These are phyloP conservation scores for Pseudomyrmex pallidus DNA, from an alignment of 1,140 invertebrate genomes.

Conservation along the genomic window DNA sequence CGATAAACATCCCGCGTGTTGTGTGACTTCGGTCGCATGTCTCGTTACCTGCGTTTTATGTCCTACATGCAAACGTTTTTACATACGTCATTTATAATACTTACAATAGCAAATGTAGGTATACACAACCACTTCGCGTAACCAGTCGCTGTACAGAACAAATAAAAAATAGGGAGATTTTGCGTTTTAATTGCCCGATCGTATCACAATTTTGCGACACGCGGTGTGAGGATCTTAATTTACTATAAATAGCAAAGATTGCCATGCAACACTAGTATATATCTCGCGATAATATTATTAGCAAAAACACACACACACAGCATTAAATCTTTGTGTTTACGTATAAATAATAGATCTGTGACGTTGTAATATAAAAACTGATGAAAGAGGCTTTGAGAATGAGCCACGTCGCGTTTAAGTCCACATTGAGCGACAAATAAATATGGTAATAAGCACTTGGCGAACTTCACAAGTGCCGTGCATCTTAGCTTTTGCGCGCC, in stretches of 20 bases:
- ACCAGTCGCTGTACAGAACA: background rate
- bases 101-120: slow-evolving; percentile 20
- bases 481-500: slow-evolving; percentile 78
- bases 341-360: too few species aligned
- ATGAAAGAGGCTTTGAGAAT: background rate
- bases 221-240: slow-evolving; percentile 37
- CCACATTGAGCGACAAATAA: slow-evolving; percentile 82
- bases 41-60: slow-evolving; percentile 48
- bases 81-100: slow-evolving; percentile 48
- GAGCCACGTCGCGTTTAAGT: slow-evolving; percentile 43
- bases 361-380: background rate
- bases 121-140: slow-evolving; percentile 14
- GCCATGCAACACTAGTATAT: too few species aligned
- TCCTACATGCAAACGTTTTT: slow-evolving; percentile 56
- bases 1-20: slow-evolving; percentile 32
- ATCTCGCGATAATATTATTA: background rate
- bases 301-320: too few species aligned
- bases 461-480: slow-evolving; percentile 80
- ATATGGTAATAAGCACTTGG: slow-evolving; percentile 82
- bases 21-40: slow-evolving; percentile 12
- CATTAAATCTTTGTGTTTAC: too few species aligned
- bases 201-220: slow-evolving; percentile 30
- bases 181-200: slow-evolving; percentile 51
- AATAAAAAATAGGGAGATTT: slow-evolving; percentile 30
- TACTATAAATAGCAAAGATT: background rate